Evolutionary conservation across 2,888 invertebrate species (phyloP).

Genomic region (Andrena minutula): DNA sequence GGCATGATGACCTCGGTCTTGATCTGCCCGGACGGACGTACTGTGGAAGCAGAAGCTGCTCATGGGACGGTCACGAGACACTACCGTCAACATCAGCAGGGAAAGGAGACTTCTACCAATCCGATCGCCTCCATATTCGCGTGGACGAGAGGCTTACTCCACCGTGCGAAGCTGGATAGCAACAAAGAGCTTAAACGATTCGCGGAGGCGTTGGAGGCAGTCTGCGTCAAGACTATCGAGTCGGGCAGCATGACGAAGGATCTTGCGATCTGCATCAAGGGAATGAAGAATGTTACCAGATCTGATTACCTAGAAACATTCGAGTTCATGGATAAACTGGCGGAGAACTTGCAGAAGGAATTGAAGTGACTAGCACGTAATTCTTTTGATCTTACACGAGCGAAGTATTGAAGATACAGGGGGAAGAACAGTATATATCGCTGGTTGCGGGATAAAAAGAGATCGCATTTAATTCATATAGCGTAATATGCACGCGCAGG

Average conservation of each 20-base stretch:
- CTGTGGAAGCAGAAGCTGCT: constrained; percentile 99
- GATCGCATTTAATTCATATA: constrained; percentile 17
- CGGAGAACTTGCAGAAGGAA: constrained; percentile 92
- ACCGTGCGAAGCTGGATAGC: constrained; percentile 96
- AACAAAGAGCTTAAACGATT: constrained; percentile 92
- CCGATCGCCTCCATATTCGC: constrained; percentile 99
- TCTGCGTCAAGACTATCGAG: constrained; percentile 98
- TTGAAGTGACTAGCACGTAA: constrained; percentile 52
- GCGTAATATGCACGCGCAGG: background rate
- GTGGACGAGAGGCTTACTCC: constrained; percentile 97
- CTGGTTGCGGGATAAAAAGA: constrained; percentile 36
- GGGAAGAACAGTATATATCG: background rate
- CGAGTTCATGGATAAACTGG: constrained; percentile 97
- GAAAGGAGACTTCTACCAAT: constrained; percentile 99
- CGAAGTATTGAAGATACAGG: constrained; percentile 59
- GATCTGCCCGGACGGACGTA: constrained; percentile 98
- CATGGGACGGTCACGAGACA: constrained; percentile 99
- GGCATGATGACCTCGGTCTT: constrained; percentile 99
- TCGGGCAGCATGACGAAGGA: constrained; percentile 99
- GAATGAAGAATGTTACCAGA: constrained; percentile 91
- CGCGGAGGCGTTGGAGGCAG: constrained; percentile 94
- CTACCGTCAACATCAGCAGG: constrained; percentile 95
- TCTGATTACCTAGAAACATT: constrained; percentile 98
- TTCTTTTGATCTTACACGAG: background rate
- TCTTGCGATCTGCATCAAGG: constrained; percentile 98